A percentile compares a stretch with the other conserved stretches of the same genome.
phyloP scores from a whole-genome alignment of 2,888 invertebrate genomes.

The Geophilus truncorum region DNA sequence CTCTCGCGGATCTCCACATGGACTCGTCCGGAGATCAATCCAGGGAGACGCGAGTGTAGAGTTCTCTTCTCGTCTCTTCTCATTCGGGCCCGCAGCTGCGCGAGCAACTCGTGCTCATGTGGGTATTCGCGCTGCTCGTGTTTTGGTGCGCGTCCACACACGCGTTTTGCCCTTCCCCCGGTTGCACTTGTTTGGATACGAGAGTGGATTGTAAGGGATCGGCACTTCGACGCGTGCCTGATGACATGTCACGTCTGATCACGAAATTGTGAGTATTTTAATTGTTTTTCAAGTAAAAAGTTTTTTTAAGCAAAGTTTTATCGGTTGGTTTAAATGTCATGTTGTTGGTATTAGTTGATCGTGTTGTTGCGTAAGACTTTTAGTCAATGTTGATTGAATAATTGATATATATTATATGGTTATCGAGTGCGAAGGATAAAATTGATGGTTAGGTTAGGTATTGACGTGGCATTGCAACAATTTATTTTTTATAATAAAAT shows the following conservation, averaged over 20 bases:
- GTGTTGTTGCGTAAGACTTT: too few species aligned
- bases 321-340: too few species aligned
- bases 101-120: conserved; percentile 21
- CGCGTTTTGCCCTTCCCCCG: background rate
- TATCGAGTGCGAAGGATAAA: background rate
- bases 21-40: conserved; percentile 25
- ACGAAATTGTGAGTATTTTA: background rate
- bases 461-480: background rate
- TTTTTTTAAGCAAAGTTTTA: too few species aligned
- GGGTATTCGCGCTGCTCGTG: background rate
- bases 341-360: too few species aligned
- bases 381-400: too few species aligned
- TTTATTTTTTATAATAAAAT: too few species aligned
- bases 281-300: background rate
- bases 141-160: background rate
- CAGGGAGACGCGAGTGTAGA: background rate
- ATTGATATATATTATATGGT: too few species aligned
- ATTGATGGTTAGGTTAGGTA: background rate
- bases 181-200: background rate
- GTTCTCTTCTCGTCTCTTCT: too few species aligned
- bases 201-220: background rate
- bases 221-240: background rate
- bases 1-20: background rate
- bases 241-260: background rate
- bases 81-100: conserved; percentile 20